phyloP scores from a whole-genome alignment of 1,140 invertebrate species.

The Chymomyza costata region DNA sequence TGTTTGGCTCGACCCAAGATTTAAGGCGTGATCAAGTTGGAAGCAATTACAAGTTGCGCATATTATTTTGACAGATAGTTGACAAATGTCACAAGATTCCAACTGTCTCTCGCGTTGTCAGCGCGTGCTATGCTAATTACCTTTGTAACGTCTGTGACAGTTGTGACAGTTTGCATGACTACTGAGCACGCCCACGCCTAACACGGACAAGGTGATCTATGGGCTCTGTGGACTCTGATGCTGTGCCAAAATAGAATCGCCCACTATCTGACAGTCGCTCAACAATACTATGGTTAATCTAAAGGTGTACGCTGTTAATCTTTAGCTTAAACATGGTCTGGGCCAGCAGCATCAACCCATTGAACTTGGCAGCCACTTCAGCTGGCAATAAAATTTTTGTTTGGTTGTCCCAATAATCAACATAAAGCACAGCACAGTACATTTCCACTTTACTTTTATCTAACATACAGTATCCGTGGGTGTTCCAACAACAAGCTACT shows the following conservation, averaged over 20 bases:
- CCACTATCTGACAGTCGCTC: too few relatives aligned
- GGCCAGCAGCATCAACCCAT: conserved; percentile 25
- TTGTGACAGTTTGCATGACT: conserved; percentile 41
- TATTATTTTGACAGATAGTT: conserved; percentile 57
- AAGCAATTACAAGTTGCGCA: conserved; percentile 17
- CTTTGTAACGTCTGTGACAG: conserved; percentile 47
- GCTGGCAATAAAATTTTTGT: too few relatives aligned
- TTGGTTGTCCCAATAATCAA: not conserved
- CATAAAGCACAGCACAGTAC: too few relatives aligned
- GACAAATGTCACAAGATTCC: conserved; percentile 50
- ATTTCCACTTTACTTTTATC: conserved; percentile 32
- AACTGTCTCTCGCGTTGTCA: conserved; percentile 8
- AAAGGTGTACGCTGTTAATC: too few relatives aligned
- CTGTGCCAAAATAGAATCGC: conserved; percentile 1
- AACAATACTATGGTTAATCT: too few relatives aligned
- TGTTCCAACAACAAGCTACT: conserved; percentile 17
- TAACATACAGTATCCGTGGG: conserved; percentile 29
- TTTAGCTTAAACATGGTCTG: too few relatives aligned
- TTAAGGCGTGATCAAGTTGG: conserved; percentile 27
- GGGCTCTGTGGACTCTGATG: too few relatives aligned
- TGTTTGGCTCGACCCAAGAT: conserved; percentile 35
- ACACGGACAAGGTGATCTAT: conserved; percentile 34
- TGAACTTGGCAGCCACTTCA: not conserved
- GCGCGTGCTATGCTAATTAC: conserved; percentile 54
- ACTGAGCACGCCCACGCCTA: conserved; percentile 33